These are phyloP conservation scores for Hypolimnas misippus DNA, from an alignment of 2,888 invertebrate genomes.

Conservation along the genomic window DNA sequence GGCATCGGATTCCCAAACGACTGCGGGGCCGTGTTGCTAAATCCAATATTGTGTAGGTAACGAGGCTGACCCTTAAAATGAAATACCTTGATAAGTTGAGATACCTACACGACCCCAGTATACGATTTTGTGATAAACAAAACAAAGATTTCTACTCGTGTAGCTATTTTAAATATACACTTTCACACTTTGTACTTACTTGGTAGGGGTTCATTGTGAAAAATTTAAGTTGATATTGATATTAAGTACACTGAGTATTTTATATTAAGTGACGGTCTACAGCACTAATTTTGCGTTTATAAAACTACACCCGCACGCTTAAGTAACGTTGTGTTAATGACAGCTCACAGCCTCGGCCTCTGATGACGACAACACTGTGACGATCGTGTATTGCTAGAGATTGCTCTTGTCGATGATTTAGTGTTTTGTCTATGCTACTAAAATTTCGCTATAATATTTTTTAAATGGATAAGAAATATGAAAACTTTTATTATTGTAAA, in stretches of 20 bases:
- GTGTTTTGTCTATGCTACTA: too few relatives aligned
- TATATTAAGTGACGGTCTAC: constrained; percentile 1
- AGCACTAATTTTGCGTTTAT: not conserved
- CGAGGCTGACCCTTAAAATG: constrained; percentile 77
- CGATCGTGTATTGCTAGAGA: too few relatives aligned
- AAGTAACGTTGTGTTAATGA: not conserved
- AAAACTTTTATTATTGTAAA: too few relatives aligned
- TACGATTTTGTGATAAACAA: constrained; percentile 70
- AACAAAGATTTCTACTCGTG: constrained; percentile 49
- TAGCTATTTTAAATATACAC: constrained; percentile 20
- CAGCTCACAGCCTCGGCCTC: not conserved
- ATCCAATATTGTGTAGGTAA: constrained; percentile 79
- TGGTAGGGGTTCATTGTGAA: constrained; percentile 73
- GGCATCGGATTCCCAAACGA: constrained; percentile 80
- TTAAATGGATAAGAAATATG: too few relatives aligned
- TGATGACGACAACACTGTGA: constrained; percentile 2
- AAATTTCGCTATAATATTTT: too few relatives aligned
- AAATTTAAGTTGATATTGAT: constrained; percentile 15
- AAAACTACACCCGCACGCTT: not conserved
- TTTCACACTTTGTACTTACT: constrained; percentile 49
- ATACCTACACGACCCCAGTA: constrained; percentile 29
- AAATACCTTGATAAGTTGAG: constrained; percentile 33
- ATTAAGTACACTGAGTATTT: constrained; percentile 10
- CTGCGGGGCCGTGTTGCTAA: constrained; percentile 76
- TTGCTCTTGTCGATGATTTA: too few relatives aligned